A percentile compares a stretch with the other conserved stretches of the same genome.
Evolutionary conservation across 2,888 invertebrate genomes (phyloP).

Genomic region (Rhabditoides inermis): DNA sequence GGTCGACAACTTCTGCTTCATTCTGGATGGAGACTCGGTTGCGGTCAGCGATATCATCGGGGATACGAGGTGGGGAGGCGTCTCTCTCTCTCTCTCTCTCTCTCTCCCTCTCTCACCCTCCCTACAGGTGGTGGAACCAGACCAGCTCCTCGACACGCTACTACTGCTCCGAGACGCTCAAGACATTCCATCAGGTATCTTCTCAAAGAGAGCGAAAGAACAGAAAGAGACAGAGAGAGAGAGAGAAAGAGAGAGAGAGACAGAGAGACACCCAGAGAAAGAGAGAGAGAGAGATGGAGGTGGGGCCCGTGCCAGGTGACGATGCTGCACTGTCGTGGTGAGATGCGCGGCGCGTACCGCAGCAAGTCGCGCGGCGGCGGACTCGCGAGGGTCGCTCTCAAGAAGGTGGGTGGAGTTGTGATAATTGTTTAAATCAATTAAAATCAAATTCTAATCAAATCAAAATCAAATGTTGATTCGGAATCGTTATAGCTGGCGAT

Average conservation of each 20-base stretch:
- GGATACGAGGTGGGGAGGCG: neutral
- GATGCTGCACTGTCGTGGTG: slow-evolving; percentile 32
- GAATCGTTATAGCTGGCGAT: too few relatives aligned
- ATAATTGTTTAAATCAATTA: too few relatives aligned
- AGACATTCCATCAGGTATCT: slow-evolving; percentile 33
- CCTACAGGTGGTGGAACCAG: slow-evolving; percentile 48
- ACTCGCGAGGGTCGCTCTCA: slow-evolving; percentile 16
- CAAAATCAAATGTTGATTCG: too few relatives aligned
- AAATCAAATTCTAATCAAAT: too few relatives aligned
- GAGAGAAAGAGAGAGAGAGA: too few relatives aligned
- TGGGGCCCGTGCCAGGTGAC: too few relatives aligned
- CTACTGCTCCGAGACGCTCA: slow-evolving; percentile 40
- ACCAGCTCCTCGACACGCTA: slow-evolving; percentile 40
- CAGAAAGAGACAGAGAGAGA: too few relatives aligned
- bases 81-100: too few relatives aligned
- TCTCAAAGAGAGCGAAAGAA: too few relatives aligned
- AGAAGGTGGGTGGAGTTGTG: slow-evolving; percentile 14
- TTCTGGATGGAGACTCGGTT: slow-evolving; percentile 33
- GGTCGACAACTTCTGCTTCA: slow-evolving; percentile 41
- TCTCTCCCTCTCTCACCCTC: too few relatives aligned
- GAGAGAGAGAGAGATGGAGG: too few relatives aligned
- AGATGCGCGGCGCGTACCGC: slow-evolving; percentile 31
- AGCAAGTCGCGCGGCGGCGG: slow-evolving; percentile 18
- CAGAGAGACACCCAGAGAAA: too few relatives aligned
- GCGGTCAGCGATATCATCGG: neutral